Evolutionary conservation across 2,797 vertebrate species (phyloP).

Genomic region (Urophycis tenuis): DNA sequence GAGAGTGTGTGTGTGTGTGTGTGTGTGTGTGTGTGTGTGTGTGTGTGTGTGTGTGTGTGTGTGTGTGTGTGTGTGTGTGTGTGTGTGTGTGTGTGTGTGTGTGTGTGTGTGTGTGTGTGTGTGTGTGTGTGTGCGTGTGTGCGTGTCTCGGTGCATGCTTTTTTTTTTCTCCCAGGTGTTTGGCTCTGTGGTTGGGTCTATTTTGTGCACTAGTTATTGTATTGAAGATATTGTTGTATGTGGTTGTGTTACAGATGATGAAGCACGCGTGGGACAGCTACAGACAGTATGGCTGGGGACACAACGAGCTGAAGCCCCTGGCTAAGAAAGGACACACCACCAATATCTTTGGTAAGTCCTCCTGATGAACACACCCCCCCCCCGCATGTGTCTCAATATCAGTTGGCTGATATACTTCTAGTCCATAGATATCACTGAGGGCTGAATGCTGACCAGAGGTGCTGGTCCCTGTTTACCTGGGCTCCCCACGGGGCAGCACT

Average conservation of each 20-base stretch:
- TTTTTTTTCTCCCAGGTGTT: background rate
- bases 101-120: background rate
- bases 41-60: conserved; percentile 6
- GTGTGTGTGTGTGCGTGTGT: conserved; percentile 9
- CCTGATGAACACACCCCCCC: conserved; percentile 2
- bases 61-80: background rate
- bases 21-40: background rate
- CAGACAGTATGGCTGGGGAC: conserved; percentile 95
- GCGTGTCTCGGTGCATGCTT: background rate
- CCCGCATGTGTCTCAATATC: background rate
- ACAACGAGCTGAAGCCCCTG: conserved; percentile 97
- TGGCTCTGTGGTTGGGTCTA: background rate
- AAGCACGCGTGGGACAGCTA: conserved; percentile 99
- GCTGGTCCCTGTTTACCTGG: too few relatives aligned
- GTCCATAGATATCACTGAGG: background rate
- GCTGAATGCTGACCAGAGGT: too few relatives aligned
- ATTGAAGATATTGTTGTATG: background rate
- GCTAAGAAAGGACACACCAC: conserved; percentile 98
- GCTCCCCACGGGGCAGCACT: too few relatives aligned
- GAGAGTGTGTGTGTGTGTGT: conserved; percentile 3
- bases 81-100: conserved; percentile 18
- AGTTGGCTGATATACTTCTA: background rate
- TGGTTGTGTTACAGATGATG: conserved; percentile 83
- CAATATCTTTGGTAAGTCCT: conserved; percentile 94
- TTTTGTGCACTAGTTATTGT: background rate